Evolutionary conservation across 2,113 vertebrate genomes (phyloP).

Genomic region (Pleuronectes platessa): DNA sequence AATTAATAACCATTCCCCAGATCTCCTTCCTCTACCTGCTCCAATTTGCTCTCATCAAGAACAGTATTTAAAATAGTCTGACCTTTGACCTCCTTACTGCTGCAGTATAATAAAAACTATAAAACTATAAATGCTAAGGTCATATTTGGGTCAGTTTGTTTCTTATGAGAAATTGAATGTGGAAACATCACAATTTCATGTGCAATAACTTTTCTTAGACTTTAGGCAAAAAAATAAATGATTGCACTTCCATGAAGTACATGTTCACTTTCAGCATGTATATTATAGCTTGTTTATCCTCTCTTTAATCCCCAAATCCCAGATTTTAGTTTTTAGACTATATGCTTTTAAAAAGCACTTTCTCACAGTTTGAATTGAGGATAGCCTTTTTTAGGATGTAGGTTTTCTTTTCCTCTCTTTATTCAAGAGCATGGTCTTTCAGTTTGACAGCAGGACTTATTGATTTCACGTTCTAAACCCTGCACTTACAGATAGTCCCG

Average conservation of each 20-base stretch:
- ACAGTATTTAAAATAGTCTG: slow-evolving; percentile 36
- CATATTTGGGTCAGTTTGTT: background rate
- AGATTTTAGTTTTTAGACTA: background rate
- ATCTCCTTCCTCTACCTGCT: slow-evolving; percentile 7
- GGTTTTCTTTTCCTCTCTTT: background rate
- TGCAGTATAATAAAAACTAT: background rate
- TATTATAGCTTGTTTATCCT: slow-evolving; percentile 10
- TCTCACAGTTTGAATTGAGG: slow-evolving; percentile 4
- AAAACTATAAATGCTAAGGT: too few species aligned
- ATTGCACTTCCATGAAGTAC: background rate
- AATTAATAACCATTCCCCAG: slow-evolving; percentile 20
- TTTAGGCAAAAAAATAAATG: background rate
- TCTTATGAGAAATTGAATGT: background rate
- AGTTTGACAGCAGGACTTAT: background rate
- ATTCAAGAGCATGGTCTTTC: background rate
- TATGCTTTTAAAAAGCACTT: background rate
- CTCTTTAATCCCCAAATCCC: background rate
- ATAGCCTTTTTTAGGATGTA: background rate
- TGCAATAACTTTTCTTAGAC: background rate
- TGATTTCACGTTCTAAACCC: too few species aligned
- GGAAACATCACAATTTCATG: background rate
- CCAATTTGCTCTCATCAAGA: slow-evolving; percentile 50
- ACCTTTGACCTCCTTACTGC: slow-evolving; percentile 27
- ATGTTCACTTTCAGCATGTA: background rate
- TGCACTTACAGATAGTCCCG: too few species aligned